phyloP scores from a whole-genome alignment of 2,113 vertebrate species.

The Dolichallabes microphthalmus region DNA sequence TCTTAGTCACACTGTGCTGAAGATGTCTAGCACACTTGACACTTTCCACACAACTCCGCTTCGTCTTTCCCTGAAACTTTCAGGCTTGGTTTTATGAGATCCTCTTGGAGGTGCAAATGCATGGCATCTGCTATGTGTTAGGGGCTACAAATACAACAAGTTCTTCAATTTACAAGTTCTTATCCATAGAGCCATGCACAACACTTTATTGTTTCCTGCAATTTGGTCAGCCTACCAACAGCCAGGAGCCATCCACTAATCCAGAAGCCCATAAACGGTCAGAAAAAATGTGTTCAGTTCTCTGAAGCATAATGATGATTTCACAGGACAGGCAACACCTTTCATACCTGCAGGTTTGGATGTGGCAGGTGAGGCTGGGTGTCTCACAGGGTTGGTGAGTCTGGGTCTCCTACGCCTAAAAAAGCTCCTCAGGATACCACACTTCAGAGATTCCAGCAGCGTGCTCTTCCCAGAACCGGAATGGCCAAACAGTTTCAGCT shows the following conservation, averaged over 20 bases:
- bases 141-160: neutral
- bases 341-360: constrained; percentile 85
- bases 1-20: constrained; percentile 50
- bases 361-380: constrained; percentile 86
- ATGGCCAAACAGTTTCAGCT: constrained; percentile 92
- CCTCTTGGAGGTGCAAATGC: neutral
- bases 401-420: constrained; percentile 88
- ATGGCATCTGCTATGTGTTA: neutral
- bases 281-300: neutral
- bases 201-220: neutral
- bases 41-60: constrained; percentile 25
- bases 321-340: neutral
- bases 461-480: constrained; percentile 87
- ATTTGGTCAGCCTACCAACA: neutral
- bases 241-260: neutral
- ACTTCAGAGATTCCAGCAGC: constrained; percentile 92
- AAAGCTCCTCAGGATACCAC: constrained; percentile 91
- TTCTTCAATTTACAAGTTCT: neutral
- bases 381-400: constrained; percentile 79
- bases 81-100: neutral
- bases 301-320: neutral
- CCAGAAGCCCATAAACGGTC: neutral
- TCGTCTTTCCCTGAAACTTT: constrained; percentile 5
- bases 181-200: neutral
- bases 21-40: constrained; percentile 39